Base-by-base conservation (phyloP, 1,140 invertebrate species). In the Bicyclus anynana region DNA sequence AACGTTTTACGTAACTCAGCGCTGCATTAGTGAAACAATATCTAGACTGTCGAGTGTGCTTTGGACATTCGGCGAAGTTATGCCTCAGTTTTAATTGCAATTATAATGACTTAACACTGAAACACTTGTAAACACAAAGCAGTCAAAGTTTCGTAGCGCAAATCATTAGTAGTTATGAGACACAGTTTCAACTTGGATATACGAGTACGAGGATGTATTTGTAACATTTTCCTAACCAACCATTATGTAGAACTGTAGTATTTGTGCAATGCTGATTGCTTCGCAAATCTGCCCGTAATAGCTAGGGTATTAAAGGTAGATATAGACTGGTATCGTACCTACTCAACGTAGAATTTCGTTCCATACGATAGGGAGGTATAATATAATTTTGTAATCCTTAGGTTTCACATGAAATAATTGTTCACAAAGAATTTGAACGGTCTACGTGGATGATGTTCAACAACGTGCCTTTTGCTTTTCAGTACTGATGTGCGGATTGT, bases 221-320 rank as follows among this genome's bases (percentile, higher is more conserved):
- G 12, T n/a, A 46, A 46, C 42, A 13, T 23, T 33, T 17, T 10
- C 17, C 10, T n/a, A n/a, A n/a, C n/a, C n/a, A n/a, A n/a, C n/a
- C n/a, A n/a, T n/a, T n/a, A n/a, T n/a, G n/a, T n/a, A n/a, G n/a
- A n/a, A 9, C 20, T 14, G 20, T 17, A 42, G 10, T 21, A 26
- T 52, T 33, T 44, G 50, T 59, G n/a, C n/a, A 49, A 67, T 53
- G 55, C 61, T 65, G 53, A 77, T 64, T 66, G 62, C 44, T 57
- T 66, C 73, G 59, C 59, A 77, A 69, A 71, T 44, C 55, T 61
- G 52, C 63, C 62, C 71, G 71, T 82, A 74, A 80, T 59, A n/a
- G n/a, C n/a, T n/a, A n/a, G n/a, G n/a, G n/a, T n/a, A n/a, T n/a
- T n/a, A n/a, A n/a, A n/a, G n/a, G n/a, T n/a, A n/a, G n/a, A n/a